Evolutionary conservation across 2,888 invertebrate species (phyloP), one percentile per base, ranked within the genome.

Genomic region (Cenopis cana): DNA sequence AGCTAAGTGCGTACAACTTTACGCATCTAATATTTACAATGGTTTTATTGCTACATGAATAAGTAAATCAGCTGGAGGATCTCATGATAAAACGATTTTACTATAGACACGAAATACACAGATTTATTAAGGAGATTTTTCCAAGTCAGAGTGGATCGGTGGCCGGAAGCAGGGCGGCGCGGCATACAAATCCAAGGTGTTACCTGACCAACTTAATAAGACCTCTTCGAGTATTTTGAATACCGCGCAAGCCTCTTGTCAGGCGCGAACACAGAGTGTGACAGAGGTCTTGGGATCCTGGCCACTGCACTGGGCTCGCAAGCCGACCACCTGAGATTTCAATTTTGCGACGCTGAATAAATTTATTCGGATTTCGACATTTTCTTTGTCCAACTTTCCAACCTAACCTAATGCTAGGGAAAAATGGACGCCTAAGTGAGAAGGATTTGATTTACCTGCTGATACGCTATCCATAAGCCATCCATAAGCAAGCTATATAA

Each of bases 281-380:
- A 74, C 73, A 79, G 73, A 77, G 88, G 73, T 83, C 89, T 78
- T 46, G 38, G 50, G 55, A 81, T 9, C 68, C 73, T 84, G 87
- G 89, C 75, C 74, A 72, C 69, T 72, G 74, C 74, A 78, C 74
- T 77, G 81, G 82, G 77, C 82, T 81, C 79, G 82, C 80, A 29
- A 72, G 79, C 77, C 84, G 86, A 85, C 89, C 91, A 91, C 91
- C 90, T 91, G 92, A 91, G 91, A 91, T 91, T 92, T 90, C 90
- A 92, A 91, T 92, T 90, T 91, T 83, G 86, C 85, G 85, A 84
- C 86, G 86, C 84, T 85, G 89, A 87, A 89, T 90, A 90, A 89
- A 90, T 90, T 89, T 91, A 88, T 90, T 87, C 86, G 81, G 86
- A 86, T 89, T 86, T 85, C 82, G 81, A 81, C 81, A 78, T 82